These are phyloP conservation scores for Ectemnius continuus DNA, from an alignment of 2,888 invertebrate genomes.

Conservation along the genomic window DNA sequence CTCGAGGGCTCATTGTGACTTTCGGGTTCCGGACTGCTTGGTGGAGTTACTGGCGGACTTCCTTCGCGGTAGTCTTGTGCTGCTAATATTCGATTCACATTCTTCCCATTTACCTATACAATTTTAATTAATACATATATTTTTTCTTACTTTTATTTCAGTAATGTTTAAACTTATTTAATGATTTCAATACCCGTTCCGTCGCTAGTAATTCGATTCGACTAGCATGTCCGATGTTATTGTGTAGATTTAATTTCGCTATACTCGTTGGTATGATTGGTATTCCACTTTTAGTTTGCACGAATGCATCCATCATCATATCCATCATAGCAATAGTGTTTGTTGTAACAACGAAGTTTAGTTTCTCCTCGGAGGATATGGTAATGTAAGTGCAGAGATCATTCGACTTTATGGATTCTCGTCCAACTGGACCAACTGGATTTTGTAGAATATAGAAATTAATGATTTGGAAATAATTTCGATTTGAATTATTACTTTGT, in stretches of 20 bases:
- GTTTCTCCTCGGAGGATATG: constrained; percentile 83
- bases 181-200: no score
- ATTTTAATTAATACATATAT: no score
- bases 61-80: constrained; percentile 54
- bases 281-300: constrained; percentile 74
- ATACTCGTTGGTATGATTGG: constrained; percentile 65
- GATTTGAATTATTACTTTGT: background rate
- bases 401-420: constrained; percentile 53
- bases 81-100: constrained; percentile 54
- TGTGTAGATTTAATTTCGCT: constrained; percentile 78
- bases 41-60: constrained; percentile 61
- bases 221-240: constrained; percentile 81
- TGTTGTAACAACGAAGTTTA: constrained; percentile 86
- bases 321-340: constrained; percentile 82
- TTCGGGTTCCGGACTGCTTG: constrained; percentile 68
- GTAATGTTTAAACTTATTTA: no score
- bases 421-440: constrained; percentile 53
- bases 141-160: no score
- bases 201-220: constrained; percentile 66
- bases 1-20: background rate
- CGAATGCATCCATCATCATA: constrained; percentile 76
- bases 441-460: background rate
- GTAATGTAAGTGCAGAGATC: constrained; percentile 83
- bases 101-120: constrained; percentile 54
- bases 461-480: background rate